phyloP scores from a whole-genome alignment of 2,113 vertebrate species.

The Mugil cephalus region DNA sequence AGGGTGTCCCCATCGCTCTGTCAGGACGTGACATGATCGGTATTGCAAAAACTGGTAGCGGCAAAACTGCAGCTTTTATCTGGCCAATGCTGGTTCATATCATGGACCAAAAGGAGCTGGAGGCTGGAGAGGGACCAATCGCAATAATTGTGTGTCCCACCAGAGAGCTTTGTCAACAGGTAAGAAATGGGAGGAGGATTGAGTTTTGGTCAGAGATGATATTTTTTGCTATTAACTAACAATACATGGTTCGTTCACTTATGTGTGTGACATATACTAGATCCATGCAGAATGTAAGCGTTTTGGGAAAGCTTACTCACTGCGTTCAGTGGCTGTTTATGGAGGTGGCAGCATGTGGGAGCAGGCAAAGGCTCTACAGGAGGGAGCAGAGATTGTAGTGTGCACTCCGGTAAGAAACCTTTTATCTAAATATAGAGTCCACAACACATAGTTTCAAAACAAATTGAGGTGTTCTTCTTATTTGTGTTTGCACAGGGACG shows the following conservation, averaged over 20 bases:
- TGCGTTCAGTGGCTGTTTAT: slow-evolving; percentile 97
- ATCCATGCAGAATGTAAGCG: slow-evolving; percentile 98
- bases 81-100: slow-evolving; percentile 99
- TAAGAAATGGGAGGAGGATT: slow-evolving; percentile 47
- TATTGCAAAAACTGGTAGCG: slow-evolving; percentile 98
- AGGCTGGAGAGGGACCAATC: slow-evolving; percentile 95
- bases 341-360: slow-evolving; percentile 99
- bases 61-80: slow-evolving; percentile 98
- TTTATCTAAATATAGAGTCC: background rate
- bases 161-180: slow-evolving; percentile 98
- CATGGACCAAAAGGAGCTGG: slow-evolving; percentile 98
- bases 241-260: background rate
- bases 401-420: slow-evolving; percentile 95
- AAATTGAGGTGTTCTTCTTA: background rate
- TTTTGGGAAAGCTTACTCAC: slow-evolving; percentile 96
- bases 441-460: background rate
- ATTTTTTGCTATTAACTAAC: background rate
- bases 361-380: slow-evolving; percentile 97
- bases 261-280: slow-evolving; percentile 65
- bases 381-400: slow-evolving; percentile 98
- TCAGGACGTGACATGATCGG: slow-evolving; percentile 99
- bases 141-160: slow-evolving; percentile 96
- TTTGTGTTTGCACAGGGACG: slow-evolving; percentile 86
- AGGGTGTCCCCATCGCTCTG: slow-evolving; percentile 97
- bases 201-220: background rate